Evolutionary conservation across 2,888 invertebrate species (phyloP).

Genomic region (Zaprionus lineosus): DNA sequence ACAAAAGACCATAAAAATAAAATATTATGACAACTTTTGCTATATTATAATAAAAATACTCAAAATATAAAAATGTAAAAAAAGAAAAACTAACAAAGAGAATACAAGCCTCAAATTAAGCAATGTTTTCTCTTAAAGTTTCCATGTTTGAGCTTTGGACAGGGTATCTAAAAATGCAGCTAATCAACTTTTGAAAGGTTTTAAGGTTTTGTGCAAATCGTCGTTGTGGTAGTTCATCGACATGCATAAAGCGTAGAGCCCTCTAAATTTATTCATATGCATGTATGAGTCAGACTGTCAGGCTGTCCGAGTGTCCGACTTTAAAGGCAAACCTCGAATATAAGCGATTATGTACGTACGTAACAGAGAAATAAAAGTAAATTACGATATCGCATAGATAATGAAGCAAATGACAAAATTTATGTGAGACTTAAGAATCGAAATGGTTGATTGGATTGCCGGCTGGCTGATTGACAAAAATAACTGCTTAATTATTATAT

Average conservation of each 20-base stretch:
- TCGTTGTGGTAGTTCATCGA: constrained; percentile 56
- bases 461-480: constrained; percentile 48
- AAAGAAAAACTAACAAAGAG: neutral
- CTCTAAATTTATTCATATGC: constrained; percentile 24
- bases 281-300: too few species aligned
- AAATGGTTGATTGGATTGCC: constrained; percentile 42
- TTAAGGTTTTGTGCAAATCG: constrained; percentile 7
- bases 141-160: neutral
- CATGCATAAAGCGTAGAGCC: constrained; percentile 58
- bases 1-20: neutral
- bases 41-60: neutral
- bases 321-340: constrained; percentile 35
- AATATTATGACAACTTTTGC: neutral
- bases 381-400: constrained; percentile 39
- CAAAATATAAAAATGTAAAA: neutral
- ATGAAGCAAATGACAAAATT: constrained; percentile 51
- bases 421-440: constrained; percentile 40
- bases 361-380: constrained; percentile 17
- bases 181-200: constrained; percentile 5
- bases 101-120: neutral
- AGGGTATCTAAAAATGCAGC: constrained; percentile 4
- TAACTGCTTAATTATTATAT: constrained; percentile 52
- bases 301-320: constrained; percentile 53
- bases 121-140: constrained; percentile 1
- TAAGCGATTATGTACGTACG: constrained; percentile 1